phyloP scores from a whole-genome alignment of 2,797 vertebrate genomes.

The Gymnothorax reevesii region DNA sequence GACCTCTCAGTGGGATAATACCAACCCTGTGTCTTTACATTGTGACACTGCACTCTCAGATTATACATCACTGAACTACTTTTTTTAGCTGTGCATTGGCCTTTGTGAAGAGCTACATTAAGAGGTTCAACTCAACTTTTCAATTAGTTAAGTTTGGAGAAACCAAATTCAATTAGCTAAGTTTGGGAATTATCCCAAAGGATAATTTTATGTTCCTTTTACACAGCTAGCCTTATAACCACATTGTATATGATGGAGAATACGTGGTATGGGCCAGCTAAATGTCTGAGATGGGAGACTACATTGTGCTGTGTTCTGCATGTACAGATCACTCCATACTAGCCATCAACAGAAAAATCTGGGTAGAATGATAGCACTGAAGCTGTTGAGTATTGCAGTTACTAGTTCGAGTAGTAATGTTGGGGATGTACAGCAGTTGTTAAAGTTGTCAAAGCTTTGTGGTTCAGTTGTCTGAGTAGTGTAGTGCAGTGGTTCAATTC shows the following conservation, averaged over 20 bases:
- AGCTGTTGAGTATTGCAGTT: not conserved
- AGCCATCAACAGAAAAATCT: not conserved
- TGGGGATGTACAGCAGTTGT: not conserved
- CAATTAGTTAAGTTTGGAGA: not conserved
- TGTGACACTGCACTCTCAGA: not conserved
- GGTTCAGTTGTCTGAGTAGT: not conserved
- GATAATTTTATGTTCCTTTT: not conserved
- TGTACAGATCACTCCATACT: not conserved
- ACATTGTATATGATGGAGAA: not conserved
- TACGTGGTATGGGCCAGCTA: not conserved
- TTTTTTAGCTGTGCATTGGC: not conserved
- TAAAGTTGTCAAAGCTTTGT: not conserved
- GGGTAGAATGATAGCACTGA: not conserved
- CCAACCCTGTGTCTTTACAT: not conserved
- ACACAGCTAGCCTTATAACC: not conserved
- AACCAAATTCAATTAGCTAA: no score
- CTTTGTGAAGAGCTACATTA: not conserved
- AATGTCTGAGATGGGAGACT: not conserved
- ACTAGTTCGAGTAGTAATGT: not conserved
- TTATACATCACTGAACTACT: not conserved
- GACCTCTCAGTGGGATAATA: not conserved
- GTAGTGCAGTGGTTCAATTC: not conserved
- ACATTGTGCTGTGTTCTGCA: not conserved
- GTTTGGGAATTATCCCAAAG: no score
- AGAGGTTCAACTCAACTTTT: not conserved